Conservation (phyloP, 2,888 invertebrate genomes). For the Platypus cylindrus region DNA sequence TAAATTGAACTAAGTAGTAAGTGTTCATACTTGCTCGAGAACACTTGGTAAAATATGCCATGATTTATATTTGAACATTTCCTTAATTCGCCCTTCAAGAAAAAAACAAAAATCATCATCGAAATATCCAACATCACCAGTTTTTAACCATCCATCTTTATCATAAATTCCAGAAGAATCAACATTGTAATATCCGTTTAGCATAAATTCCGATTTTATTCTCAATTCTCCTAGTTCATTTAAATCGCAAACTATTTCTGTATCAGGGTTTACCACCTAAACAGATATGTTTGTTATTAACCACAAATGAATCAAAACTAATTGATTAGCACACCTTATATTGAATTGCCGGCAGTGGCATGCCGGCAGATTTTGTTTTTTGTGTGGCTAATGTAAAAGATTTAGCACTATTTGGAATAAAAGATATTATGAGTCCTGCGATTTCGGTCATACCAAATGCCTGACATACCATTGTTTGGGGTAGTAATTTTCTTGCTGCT, state of each 20-base stretch:
- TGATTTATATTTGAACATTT: conserved; percentile 39
- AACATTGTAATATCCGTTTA: conserved; percentile 38
- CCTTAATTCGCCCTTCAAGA: conserved; percentile 40
- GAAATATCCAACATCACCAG: conserved; percentile 41
- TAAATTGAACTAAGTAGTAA: not conserved
- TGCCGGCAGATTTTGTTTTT: conserved; percentile 25
- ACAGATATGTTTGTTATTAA: conserved; percentile 7
- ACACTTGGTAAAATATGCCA: conserved; percentile 36
- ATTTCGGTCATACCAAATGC: conserved; percentile 31
- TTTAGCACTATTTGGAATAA: conserved; percentile 21
- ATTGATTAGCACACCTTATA: conserved; percentile 23
- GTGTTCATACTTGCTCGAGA: conserved; percentile 21
- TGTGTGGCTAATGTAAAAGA: conserved; percentile 22
- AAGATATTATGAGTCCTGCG: conserved; percentile 24
- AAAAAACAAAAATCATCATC: conserved; percentile 39
- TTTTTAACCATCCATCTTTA: conserved; percentile 38
- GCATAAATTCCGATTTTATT: conserved; percentile 31
- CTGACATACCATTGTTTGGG: conserved; percentile 26
- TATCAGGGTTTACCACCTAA: conserved; percentile 25
- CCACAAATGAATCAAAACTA: too few species aligned
- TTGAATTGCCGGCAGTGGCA: conserved; percentile 21
- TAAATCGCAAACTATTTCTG: conserved; percentile 25
- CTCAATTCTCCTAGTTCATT: conserved; percentile 41
- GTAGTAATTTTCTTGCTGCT: conserved; percentile 27
- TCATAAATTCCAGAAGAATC: conserved; percentile 36